These are phyloP conservation scores for Hemitrygon akajei DNA, from an alignment of 2,797 vertebrate genomes.

Conservation along the genomic window DNA sequence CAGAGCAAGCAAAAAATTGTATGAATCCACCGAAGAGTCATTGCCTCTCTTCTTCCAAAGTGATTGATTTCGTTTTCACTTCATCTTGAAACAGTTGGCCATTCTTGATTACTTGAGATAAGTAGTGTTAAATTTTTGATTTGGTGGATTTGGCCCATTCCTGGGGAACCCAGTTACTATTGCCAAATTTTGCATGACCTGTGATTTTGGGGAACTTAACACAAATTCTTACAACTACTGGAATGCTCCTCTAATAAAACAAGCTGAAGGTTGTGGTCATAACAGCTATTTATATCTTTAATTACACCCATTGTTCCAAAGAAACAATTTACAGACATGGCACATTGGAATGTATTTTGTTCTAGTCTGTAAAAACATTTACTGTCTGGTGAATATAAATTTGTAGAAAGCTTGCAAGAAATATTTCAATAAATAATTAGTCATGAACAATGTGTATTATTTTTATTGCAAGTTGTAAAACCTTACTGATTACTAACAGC, in stretches of 20 bases:
- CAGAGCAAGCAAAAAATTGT: neutral
- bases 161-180: neutral
- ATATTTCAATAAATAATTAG: neutral
- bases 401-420: neutral
- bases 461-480: neutral
- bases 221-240: neutral
- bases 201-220: neutral
- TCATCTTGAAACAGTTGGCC: neutral
- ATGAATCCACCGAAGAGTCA: neutral
- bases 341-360: neutral
- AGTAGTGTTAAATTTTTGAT: neutral
- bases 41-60: neutral
- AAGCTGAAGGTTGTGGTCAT: too few species aligned
- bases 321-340: neutral
- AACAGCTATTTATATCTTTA: neutral
- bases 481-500: neutral
- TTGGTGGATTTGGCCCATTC: neutral
- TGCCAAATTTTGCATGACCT: neutral
- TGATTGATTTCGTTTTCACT: neutral
- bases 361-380: neutral
- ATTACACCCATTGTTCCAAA: neutral
- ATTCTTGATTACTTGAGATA: neutral
- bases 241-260: neutral
- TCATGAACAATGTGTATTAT: neutral
- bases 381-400: neutral